Conservation (phyloP, 2,797 vertebrate genomes). For the Moxostoma hubbsi region DNA sequence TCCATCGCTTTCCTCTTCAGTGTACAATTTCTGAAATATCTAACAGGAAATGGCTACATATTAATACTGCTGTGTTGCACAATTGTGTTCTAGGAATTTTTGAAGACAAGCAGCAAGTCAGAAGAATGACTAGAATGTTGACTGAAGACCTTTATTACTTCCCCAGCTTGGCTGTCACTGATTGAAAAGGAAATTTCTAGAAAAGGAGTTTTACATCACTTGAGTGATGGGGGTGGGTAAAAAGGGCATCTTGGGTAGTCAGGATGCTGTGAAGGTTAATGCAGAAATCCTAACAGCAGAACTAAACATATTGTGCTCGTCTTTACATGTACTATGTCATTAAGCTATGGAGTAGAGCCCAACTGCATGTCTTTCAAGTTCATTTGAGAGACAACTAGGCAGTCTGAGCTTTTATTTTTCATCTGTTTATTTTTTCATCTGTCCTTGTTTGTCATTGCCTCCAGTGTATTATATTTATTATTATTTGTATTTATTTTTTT, state of each 20-base stretch:
- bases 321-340: slow-evolving; percentile 9
- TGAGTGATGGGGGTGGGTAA: background rate
- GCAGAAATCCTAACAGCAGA: slow-evolving; percentile 32
- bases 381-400: slow-evolving; percentile 14
- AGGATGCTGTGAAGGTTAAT: slow-evolving; percentile 7
- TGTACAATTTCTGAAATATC: no score
- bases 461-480: background rate
- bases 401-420: slow-evolving; percentile 11
- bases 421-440: slow-evolving; percentile 10
- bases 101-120: background rate
- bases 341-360: slow-evolving; percentile 13
- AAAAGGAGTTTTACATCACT: background rate
- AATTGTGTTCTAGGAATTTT: background rate
- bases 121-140: background rate
- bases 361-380: slow-evolving; percentile 21
- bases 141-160: background rate
- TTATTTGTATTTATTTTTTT: background rate
- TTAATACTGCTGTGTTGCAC: background rate
- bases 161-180: slow-evolving; percentile 4
- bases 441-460: slow-evolving; percentile 10
- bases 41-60: no score
- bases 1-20: no score
- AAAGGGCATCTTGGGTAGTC: background rate
- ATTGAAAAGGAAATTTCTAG: slow-evolving; percentile 24
- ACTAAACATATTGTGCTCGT: slow-evolving; percentile 41